Evolutionary conservation across 2,113 vertebrate species (phyloP).

Genomic region (Anarhynchus alexandrinus): DNA sequence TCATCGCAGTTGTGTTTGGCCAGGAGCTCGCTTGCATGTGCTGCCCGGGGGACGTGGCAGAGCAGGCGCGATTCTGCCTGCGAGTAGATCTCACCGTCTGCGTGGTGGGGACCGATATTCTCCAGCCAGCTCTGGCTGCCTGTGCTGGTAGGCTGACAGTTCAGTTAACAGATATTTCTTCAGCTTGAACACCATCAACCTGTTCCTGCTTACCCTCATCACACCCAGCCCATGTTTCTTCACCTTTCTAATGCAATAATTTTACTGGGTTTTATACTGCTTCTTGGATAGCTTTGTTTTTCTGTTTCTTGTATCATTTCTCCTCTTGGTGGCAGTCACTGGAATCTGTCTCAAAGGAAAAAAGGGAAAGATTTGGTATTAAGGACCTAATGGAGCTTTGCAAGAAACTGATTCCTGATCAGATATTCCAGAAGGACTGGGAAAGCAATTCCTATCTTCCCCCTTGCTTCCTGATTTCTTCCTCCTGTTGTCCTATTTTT

Average conservation of each 20-base stretch:
- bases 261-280: background rate
- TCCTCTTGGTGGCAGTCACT: background rate
- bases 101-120: fast-evolving
- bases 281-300: background rate
- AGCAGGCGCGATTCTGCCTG: background rate
- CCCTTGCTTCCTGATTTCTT: background rate
- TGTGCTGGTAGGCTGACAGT: background rate
- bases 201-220: background rate
- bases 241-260: background rate
- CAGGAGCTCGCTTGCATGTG: background rate
- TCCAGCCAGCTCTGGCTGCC: background rate
- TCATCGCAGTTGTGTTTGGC: fast-evolving
- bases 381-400: background rate
- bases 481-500: background rate
- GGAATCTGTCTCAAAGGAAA: background rate
- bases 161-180: background rate
- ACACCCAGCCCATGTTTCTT: background rate
- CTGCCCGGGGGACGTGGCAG: background rate
- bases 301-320: background rate
- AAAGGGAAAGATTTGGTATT: background rate
- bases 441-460: background rate
- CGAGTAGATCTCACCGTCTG: background rate
- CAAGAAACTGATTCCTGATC: background rate
- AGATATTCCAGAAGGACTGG: background rate
- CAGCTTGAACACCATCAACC: background rate